phyloP scores from a whole-genome alignment of 2,113 vertebrate genomes.

The Xyrauchen texanus region DNA sequence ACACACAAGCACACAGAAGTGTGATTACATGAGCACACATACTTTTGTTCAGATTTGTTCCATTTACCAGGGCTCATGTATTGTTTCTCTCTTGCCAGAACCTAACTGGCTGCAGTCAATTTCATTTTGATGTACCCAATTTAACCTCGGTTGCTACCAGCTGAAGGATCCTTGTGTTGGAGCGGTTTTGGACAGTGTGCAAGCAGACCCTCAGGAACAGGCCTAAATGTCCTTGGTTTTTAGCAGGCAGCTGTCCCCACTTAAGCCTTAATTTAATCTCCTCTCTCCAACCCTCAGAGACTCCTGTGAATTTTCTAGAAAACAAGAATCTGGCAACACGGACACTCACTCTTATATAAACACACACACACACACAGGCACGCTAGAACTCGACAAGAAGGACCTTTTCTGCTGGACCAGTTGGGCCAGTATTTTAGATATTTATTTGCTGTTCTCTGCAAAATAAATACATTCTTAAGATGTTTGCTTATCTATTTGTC shows the following conservation, averaged over 20 bases:
- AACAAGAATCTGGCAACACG: constrained; percentile 49
- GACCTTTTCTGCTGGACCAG: no score
- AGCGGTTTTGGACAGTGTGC: constrained; percentile 47
- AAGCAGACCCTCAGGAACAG: constrained; percentile 48
- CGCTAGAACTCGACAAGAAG: no score
- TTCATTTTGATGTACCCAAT: constrained; percentile 54
- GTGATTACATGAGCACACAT: constrained; percentile 6
- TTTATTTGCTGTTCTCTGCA: no score
- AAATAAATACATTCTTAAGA: no score
- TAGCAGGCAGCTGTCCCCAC: constrained; percentile 61
- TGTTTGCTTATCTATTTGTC: no score
- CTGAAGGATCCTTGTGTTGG: constrained; percentile 44
- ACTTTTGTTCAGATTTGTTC: constrained; percentile 45
- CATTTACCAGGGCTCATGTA: constrained; percentile 42
- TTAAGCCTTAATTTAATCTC: constrained; percentile 59
- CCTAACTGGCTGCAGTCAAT: constrained; percentile 55
- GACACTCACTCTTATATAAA: constrained; percentile 9
- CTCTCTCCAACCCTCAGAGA: constrained; percentile 48
- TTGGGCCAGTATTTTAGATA: no score
- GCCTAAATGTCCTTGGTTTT: constrained; percentile 58
- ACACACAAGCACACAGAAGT: constrained; percentile 4
- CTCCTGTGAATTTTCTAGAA: constrained; percentile 46
- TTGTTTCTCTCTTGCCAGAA: constrained; percentile 39
- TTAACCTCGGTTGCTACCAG: constrained; percentile 52
- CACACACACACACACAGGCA: background rate